Base-by-base conservation (phyloP, 2,797 vertebrate genomes). In the Hydrocynus forskahlii region DNA sequence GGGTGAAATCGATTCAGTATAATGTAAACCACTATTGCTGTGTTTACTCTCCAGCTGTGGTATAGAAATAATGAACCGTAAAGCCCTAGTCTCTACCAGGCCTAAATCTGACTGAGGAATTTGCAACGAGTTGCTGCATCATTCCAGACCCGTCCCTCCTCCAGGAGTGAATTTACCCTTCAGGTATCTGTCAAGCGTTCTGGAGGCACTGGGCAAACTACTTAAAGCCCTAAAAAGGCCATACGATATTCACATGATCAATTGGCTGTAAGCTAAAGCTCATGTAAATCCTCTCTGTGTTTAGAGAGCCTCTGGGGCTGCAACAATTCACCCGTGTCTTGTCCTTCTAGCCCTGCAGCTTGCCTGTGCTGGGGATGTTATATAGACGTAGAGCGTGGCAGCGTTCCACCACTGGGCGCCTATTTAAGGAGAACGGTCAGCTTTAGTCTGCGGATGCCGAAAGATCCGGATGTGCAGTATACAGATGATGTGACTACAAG, bases 201-300 rank as follows among this genome's bases (percentile, higher is more conserved):
- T 85, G 21, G 82, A 89, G 66, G 80, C 89, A 92, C 88, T 82
- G 78, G 70, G 78, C 78, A 87, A 87, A 89, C 80, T 79, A 88
- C 90, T 91, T 87, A 90, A 91, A 91, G 91, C 77, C 90, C 93
- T 89, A 93, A 92, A 93, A 96, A 91, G 89, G 88, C 81, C 82
- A 81, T 88, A 79, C 57, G 85, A 92, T 94, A 87, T 90, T 87
- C 79, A 80, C 72, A 69, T 87, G 91, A 92, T 91, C 86, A 91
- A 90, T 89, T 85, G 87, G 86, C 87, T 16, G 84, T 83, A 86
- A 86, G 87, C 86, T 92, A 92, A 90, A 92, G 76, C 38, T 69
- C 67, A 83, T 86, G 79, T 92, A 92, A 93, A 88, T 94, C 91
- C 86, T 89, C 77, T 76, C 84, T 86, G 84, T 94, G 89, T 93